Base-by-base conservation (phyloP, 2,113 vertebrate genomes). In the Equus przewalskii region DNA sequence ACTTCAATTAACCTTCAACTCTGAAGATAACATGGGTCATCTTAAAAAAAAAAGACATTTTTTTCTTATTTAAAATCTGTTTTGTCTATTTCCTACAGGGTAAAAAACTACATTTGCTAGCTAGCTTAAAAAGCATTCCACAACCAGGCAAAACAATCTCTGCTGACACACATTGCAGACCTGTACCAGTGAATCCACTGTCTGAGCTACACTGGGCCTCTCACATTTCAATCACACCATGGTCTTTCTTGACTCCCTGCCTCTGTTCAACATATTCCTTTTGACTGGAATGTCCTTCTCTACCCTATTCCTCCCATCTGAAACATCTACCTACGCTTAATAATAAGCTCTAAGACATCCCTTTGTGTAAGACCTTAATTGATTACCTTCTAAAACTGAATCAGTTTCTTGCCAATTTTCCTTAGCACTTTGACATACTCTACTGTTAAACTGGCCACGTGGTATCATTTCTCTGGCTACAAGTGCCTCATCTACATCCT, bases 401-500 rank as follows among this genome's bases (percentile, higher is more conserved):
- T 3, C 0, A 62, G 15, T 6, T 26, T 62, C 36, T 28, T 73
- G 12, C 28, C 13, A 7, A 21, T 1, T 49, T 82, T 21, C 12
- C n/a, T 75, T 26, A n/a, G 28, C 1, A 14, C 11, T 56, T 14
- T 13, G 15, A 13, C 8, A 49, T 1, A 9, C 19, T 28, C 3
- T 5, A n/a, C 4, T 4, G 3, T 60, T 49, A 60, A 3, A 14
- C 9, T 36, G 13, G 0, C n/a, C 33, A 64, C 7, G 1, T 16
- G 14, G 5, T 30, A 49, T 14, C 7, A 19, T 54, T 72, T 72
- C 36, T 85, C 58, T 79, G 44, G 14, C 65, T 7, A 9, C 85
- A 44, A 12, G 36, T 33, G 10, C 14, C n/a, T 28, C 1, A 21
- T 26, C 44, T 70, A 28, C 12, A 28, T 13, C 36, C 44, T 54